phyloP scores from a whole-genome alignment of 2,113 vertebrate species.

The western clawed frog (Xenopus tropicalis) region DNA sequence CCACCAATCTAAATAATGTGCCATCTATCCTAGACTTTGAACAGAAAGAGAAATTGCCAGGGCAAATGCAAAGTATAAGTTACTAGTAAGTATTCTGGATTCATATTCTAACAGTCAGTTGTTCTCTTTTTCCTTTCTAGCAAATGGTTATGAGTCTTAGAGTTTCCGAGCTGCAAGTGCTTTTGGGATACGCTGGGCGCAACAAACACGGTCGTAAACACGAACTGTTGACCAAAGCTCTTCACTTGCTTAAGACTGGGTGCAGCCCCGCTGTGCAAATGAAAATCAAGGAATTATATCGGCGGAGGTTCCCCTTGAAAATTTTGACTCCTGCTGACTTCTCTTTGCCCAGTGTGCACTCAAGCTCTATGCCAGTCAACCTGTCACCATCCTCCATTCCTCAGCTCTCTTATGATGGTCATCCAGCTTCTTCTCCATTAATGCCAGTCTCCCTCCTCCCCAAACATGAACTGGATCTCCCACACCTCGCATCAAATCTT shows the following conservation, averaged over 20 bases:
- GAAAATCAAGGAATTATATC: conserved; percentile 98
- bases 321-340: conserved; percentile 90
- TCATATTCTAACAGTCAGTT: too few species aligned
- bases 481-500: conserved; percentile 85
- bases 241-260: conserved; percentile 93
- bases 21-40: too few species aligned
- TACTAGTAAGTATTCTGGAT: too few species aligned
- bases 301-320: conserved; percentile 93
- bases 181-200: conserved; percentile 95
- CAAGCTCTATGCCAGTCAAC: conserved; percentile 80
- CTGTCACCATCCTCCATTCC: conserved; percentile 79
- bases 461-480: conserved; percentile 93
- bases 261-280: conserved; percentile 96
- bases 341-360: conserved; percentile 80
- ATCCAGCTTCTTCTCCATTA: conserved; percentile 82
- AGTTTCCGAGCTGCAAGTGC: conserved; percentile 97
- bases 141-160: conserved; percentile 99
- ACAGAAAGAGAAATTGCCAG: too few species aligned
- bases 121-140: conserved; percentile 56
- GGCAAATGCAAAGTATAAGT: too few species aligned
- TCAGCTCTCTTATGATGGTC: conserved; percentile 85
- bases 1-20: too few species aligned
- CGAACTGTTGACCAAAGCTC: conserved; percentile 95
- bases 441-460: conserved; percentile 91
- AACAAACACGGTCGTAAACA: conserved; percentile 99